Conservation (phyloP, 2,888 invertebrate genomes). For the Escarpia spicata region DNA sequence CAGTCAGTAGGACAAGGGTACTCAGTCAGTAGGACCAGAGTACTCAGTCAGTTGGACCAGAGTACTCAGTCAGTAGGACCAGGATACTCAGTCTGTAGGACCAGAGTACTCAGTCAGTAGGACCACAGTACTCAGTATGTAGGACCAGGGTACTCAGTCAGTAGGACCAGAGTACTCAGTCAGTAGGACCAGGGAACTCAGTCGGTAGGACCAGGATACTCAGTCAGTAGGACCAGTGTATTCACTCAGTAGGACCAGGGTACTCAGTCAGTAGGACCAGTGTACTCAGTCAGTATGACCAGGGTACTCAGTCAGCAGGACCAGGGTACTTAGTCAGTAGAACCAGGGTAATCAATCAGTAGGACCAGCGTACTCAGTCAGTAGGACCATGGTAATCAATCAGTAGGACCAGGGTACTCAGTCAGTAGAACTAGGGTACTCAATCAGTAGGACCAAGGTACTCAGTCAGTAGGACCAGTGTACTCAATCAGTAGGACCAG, state of each 20-base stretch:
- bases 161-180: no score
- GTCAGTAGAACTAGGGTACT: background rate
- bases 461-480: background rate
- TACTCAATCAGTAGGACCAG: background rate
- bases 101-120: background rate
- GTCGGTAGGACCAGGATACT: background rate
- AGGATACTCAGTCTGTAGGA: background rate
- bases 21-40: background rate
- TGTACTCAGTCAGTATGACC: no score
- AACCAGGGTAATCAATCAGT: no score
- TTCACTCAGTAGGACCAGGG: no score
- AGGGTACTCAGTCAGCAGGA: no score
- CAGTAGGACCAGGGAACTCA: no score
- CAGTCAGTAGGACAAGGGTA: background rate
- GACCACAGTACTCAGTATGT: background rate
- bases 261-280: no score
- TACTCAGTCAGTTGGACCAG: background rate
- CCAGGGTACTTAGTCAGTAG: no score
- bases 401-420: background rate
- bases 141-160: no score
- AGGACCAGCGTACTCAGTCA: background rate
- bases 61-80: background rate
- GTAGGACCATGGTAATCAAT: background rate
- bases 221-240: background rate
- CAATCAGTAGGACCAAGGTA: background rate